These are phyloP conservation scores for Hetaerina americana DNA, from an alignment of 1,140 invertebrate species.

Conservation along the genomic window DNA sequence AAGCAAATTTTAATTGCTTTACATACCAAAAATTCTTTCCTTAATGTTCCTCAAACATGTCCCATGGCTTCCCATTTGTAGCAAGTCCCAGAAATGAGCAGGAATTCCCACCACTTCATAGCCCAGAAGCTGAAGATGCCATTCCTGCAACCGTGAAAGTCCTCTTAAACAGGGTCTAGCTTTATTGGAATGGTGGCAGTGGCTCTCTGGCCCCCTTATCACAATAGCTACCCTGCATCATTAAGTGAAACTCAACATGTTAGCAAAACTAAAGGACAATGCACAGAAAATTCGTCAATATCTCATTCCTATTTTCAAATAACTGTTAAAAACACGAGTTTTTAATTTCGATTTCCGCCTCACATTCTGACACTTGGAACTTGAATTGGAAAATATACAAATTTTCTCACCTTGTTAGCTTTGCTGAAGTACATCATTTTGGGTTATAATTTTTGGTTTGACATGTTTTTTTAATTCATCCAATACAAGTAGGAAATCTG, in stretches of 20 bases:
- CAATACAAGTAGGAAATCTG: background rate
- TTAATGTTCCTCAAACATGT: background rate
- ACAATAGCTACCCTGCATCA: background rate
- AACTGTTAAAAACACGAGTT: no score
- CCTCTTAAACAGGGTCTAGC: slow-evolving; percentile 19
- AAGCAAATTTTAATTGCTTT: no score
- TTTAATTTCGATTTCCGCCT: no score
- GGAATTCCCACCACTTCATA: slow-evolving; percentile 39
- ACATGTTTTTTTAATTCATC: background rate
- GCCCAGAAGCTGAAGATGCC: slow-evolving; percentile 46
- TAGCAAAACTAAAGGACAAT: no score
- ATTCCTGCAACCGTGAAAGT: slow-evolving; percentile 18
- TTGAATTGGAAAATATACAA: no score
- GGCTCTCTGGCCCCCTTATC: background rate
- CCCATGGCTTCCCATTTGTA: slow-evolving; percentile 24
- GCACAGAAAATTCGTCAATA: no score
- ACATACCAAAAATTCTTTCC: background rate
- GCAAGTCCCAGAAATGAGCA: slow-evolving; percentile 37
- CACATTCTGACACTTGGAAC: no score
- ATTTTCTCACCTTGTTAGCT: background rate
- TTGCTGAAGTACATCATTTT: background rate
- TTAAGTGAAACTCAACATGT: no score
- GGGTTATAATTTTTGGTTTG: background rate
- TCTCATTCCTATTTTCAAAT: no score
- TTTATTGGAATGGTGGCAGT: slow-evolving; percentile 19